A percentile compares a stretch with the other conserved stretches of the same genome.
These are phyloP conservation scores for Spisula solida DNA, from an alignment of 2,888 invertebrate species.

Conservation along the genomic window DNA sequence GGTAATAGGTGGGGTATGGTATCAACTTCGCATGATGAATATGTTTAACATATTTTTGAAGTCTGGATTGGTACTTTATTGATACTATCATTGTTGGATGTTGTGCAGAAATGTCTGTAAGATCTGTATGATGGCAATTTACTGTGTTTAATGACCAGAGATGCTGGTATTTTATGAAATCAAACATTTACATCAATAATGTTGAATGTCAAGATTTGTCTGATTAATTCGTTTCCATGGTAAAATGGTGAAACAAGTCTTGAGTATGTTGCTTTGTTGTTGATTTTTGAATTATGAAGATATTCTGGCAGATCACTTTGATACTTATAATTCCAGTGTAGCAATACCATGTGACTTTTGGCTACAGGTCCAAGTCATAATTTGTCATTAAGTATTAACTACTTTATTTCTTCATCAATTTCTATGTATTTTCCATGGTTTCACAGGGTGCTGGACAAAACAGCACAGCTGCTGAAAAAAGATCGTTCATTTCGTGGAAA, in stretches of 20 bases:
- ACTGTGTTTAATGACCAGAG: constrained; percentile 7
- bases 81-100: constrained; percentile 14
- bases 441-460: too few species aligned
- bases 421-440: too few species aligned
- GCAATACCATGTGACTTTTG: too few species aligned
- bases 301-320: background rate
- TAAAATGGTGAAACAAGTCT: background rate
- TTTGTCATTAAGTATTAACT: too few species aligned
- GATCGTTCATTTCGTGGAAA: too few species aligned
- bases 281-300: constrained; percentile 4
- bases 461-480: too few species aligned
- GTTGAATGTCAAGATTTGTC: constrained; percentile 12
- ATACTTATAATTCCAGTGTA: background rate
- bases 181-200: constrained; percentile 13
- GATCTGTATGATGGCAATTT: background rate
- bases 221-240: constrained; percentile 4
- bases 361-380: too few species aligned
- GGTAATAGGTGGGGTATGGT: constrained; percentile 12
- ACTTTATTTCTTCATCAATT: too few species aligned
- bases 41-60: background rate
- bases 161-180: constrained; percentile 25
- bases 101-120: constrained; percentile 16
- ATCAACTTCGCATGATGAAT: background rate
- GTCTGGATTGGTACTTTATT: background rate
- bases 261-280: background rate